Evolutionary conservation across 1,140 invertebrate species (phyloP), one percentile per base, ranked within the genome.

Genomic region (Cataglyphis hispanica): DNA sequence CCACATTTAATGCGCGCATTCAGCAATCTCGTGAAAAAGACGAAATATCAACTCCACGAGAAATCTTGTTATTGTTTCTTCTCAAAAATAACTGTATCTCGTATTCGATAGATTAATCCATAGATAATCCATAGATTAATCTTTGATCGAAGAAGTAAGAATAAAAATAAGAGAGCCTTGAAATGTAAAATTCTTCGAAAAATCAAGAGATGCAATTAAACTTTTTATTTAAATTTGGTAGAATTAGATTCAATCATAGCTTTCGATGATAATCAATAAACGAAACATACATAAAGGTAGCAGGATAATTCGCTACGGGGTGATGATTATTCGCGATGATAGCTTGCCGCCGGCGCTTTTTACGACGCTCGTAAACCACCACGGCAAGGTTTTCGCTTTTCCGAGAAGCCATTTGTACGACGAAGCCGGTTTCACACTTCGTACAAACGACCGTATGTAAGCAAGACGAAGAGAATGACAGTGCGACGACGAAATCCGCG

Each of bases 311-410:
- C 8, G 27, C 19, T 6, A 7, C 16, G 27, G 6, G 5, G 27
- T 63, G 25, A 5, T 27, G 66, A 25, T 50, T 5, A 50, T 66
- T 50, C 43, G 31, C 43, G n/a, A 8, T 11, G 8, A 27, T 27
- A 61, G 22, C 22, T 61, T n/a, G 11, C 27, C 25, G n/a, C 4
- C 46, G 11, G 16, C n/a, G n/a, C n/a, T 53, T 78, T 50, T 78
- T 31, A 13, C 64, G n/a, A 78, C 50, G 11, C 22, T 67, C 66
- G 43, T 34, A 50, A 77, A 76, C 6, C 56, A 56, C 34, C 8
- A 10, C 43, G 11, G n/a, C 31, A 13, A 22, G 34, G 16, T 22
- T 46, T 11, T 1, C n/a, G 40, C 11, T 78, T 70, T 70, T 50
- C 16, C 34, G 40, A 34, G 19, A 80, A 56, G 46, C 5, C 46